Conservation (phyloP, 2,888 invertebrate species). For the Dolomedes plantarius region DNA sequence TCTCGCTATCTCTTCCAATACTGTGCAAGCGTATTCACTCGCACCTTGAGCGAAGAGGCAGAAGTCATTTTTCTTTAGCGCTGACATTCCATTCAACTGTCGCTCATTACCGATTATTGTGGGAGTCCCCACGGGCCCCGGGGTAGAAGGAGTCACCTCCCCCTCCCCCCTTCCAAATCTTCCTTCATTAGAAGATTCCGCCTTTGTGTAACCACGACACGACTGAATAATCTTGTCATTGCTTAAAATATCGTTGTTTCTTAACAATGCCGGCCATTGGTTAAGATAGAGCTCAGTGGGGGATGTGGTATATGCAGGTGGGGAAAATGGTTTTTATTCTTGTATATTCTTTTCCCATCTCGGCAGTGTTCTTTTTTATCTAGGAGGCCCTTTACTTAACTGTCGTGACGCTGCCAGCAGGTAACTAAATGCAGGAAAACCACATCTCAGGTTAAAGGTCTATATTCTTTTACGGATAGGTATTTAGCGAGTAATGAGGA, state of each 20-base stretch:
- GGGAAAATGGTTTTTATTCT: background rate
- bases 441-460: background rate
- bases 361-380: background rate
- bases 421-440: background rate
- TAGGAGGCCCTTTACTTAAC: background rate
- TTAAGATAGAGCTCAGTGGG: conserved; percentile 14
- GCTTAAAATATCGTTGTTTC: conserved; percentile 56
- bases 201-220: conserved; percentile 31
- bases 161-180: background rate
- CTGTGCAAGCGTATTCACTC: conserved; percentile 1
- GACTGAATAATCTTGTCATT: conserved; percentile 66
- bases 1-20: background rate
- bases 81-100: conserved; percentile 60
- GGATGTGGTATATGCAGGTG: conserved; percentile 1
- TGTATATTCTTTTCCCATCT: background rate
- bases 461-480: background rate
- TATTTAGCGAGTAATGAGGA: background rate
- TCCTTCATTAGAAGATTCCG: conserved; percentile 51
- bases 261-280: conserved; percentile 35
- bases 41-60: conserved; percentile 26
- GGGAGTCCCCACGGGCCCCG: background rate
- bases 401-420: conserved; percentile 10
- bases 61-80: conserved; percentile 63
- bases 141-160: background rate
- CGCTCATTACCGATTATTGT: conserved; percentile 62